Conservation (phyloP, 2,113 vertebrate genomes). For the Zapornia atra region DNA sequence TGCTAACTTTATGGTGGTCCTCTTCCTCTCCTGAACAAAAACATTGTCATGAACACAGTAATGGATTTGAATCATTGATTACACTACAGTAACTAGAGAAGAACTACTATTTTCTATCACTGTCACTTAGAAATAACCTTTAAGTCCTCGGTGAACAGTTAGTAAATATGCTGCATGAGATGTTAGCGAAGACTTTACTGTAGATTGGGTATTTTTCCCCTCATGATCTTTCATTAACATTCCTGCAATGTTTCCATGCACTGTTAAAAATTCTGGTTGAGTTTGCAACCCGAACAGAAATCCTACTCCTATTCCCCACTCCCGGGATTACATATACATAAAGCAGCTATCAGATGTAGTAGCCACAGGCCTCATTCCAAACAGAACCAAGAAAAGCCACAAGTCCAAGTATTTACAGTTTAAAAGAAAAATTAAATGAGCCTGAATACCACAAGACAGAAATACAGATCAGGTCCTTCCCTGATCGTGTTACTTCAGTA, state of each 20-base stretch:
- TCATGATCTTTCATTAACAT: neutral
- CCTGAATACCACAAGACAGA: neutral
- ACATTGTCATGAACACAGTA: neutral
- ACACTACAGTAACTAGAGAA: neutral
- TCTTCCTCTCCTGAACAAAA: neutral
- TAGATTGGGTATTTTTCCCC: neutral
- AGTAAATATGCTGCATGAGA: neutral
- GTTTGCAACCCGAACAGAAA: neutral
- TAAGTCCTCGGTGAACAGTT: neutral
- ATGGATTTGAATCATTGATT: neutral
- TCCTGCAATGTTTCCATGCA: neutral
- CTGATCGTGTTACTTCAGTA: neutral
- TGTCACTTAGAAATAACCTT: neutral
- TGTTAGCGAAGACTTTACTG: neutral
- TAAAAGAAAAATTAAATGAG: neutral
- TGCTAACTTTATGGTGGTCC: neutral
- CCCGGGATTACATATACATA: neutral
- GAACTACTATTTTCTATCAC: neutral
- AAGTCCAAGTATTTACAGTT: neutral
- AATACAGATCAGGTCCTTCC: neutral
- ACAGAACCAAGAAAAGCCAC: neutral
- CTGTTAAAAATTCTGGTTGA: neutral
- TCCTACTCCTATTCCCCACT: neutral
- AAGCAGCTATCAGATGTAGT: neutral
- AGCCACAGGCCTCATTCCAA: neutral